Evolutionary conservation across 2,113 vertebrate genomes (phyloP).

Genomic region (Sorex fumeus): DNA sequence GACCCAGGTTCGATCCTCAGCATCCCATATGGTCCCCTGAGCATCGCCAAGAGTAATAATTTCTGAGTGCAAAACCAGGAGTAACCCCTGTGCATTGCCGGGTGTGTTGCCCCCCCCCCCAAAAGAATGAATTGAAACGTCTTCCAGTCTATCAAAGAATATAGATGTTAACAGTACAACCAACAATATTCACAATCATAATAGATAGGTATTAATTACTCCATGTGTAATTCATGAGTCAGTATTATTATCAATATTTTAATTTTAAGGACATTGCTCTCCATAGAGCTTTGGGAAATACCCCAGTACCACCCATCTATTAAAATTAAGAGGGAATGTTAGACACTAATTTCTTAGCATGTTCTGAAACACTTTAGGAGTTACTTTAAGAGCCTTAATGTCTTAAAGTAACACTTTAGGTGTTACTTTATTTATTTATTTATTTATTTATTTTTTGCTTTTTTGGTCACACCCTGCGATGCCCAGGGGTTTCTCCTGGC

Average conservation of each 20-base stretch:
- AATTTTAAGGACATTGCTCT: not conserved
- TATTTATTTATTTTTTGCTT: too few species aligned
- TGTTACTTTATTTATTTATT: too few species aligned
- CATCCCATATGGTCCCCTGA: too few species aligned
- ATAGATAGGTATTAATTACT: not conserved
- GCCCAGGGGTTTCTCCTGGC: too few species aligned
- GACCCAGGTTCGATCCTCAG: too few species aligned
- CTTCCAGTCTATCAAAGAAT: not conserved
- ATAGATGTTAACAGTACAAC: not conserved
- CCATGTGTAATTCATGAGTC: not conserved
- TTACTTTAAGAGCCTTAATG: too few species aligned
- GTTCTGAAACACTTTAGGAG: not conserved
- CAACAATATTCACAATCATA: not conserved
- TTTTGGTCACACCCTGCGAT: too few species aligned
- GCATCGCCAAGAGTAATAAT: too few species aligned
- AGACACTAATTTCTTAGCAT: not conserved
- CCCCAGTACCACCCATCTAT: not conserved
- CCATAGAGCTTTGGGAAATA: slow-evolving; percentile 2
- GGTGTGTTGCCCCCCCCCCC: too few species aligned
- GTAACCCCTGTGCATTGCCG: too few species aligned
- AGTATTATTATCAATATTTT: not conserved
- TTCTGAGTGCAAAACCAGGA: too few species aligned
- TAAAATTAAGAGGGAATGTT: slow-evolving; percentile 23
- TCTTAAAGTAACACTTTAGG: not conserved
- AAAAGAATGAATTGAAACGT: not conserved